phyloP scores from a whole-genome alignment of 2,888 invertebrate genomes.

The Cryptus viduatorius region DNA sequence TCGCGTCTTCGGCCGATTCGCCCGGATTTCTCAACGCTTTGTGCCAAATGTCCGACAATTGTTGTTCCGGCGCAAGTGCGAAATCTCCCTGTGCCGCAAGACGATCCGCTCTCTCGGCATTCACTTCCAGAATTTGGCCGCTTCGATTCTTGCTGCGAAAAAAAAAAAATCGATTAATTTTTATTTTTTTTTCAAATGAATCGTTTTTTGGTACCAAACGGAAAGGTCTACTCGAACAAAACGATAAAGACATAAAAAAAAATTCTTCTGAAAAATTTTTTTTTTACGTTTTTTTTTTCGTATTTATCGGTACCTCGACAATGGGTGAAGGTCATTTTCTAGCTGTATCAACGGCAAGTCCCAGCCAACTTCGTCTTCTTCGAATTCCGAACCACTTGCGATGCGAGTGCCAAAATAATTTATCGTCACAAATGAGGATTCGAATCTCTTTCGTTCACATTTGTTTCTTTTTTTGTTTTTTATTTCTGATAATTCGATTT shows the following conservation, averaged over 20 bases:
- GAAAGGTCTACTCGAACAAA: not conserved
- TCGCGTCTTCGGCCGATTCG: slow-evolving; percentile 73
- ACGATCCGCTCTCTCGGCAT: slow-evolving; percentile 84
- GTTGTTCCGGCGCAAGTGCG: slow-evolving; percentile 81
- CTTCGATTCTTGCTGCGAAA: slow-evolving; percentile 75
- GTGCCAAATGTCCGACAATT: slow-evolving; percentile 84
- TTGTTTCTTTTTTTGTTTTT: not conserved
- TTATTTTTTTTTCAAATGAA: not conserved
- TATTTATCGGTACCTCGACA: slow-evolving; percentile 78
- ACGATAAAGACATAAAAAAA: slow-evolving; percentile 2
- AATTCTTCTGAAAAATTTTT: not conserved
- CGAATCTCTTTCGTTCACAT: slow-evolving; percentile 73
- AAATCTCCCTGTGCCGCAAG: slow-evolving; percentile 82
- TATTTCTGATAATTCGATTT: too few relatives aligned
- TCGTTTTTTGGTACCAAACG: too few relatives aligned
- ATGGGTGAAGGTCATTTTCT: slow-evolving; percentile 84
- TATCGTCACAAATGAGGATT: slow-evolving; percentile 77
- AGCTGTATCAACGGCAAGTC: slow-evolving; percentile 86
- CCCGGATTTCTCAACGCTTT: slow-evolving; percentile 82
- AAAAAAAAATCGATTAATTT: not conserved
- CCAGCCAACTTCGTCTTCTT: slow-evolving; percentile 87
- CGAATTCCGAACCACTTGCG: slow-evolving; percentile 85
- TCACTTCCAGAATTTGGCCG: slow-evolving; percentile 83
- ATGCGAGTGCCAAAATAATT: slow-evolving; percentile 83
- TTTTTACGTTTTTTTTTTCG: slow-evolving; percentile 3